Evolutionary conservation across 2,113 vertebrate species (phyloP).

Genomic region (Monopterus albus): DNA sequence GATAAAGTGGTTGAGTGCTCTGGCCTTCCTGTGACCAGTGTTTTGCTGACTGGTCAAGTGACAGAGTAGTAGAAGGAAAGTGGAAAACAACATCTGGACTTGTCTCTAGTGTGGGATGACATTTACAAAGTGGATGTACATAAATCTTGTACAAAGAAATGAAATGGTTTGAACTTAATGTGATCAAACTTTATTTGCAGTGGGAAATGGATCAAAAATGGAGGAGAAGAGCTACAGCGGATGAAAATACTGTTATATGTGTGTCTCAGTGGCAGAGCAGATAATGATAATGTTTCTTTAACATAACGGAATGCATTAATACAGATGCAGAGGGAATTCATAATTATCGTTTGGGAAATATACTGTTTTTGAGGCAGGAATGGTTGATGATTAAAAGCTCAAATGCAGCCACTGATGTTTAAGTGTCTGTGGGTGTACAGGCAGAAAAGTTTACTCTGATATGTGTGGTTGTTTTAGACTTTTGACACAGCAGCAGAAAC

Average conservation of each 20-base stretch:
- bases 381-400: neutral
- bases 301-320: neutral
- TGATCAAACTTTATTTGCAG: neutral
- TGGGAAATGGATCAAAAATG: neutral
- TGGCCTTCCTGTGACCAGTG: conserved; percentile 19
- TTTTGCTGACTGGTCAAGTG: conserved; percentile 34
- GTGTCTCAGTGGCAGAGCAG: too few species aligned
- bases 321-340: conserved; percentile 8
- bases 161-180: neutral
- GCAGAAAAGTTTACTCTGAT: conserved; percentile 2
- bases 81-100: conserved; percentile 18
- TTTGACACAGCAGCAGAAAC: conserved; percentile 3
- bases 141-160: too few species aligned
- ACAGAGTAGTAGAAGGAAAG: conserved; percentile 18
- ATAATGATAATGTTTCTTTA: conserved; percentile 20
- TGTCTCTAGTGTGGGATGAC: neutral
- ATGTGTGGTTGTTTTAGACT: conserved; percentile 12
- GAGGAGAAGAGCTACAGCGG: neutral
- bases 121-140: neutral
- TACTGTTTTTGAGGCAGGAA: neutral
- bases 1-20: conserved; percentile 24
- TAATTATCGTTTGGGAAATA: conserved; percentile 33
- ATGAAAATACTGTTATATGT: conserved; percentile 24
- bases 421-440: neutral
- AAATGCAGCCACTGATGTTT: neutral